Conservation (phyloP, 64 coral and sea anemone genomes). For the Montipora efflorescens region DNA sequence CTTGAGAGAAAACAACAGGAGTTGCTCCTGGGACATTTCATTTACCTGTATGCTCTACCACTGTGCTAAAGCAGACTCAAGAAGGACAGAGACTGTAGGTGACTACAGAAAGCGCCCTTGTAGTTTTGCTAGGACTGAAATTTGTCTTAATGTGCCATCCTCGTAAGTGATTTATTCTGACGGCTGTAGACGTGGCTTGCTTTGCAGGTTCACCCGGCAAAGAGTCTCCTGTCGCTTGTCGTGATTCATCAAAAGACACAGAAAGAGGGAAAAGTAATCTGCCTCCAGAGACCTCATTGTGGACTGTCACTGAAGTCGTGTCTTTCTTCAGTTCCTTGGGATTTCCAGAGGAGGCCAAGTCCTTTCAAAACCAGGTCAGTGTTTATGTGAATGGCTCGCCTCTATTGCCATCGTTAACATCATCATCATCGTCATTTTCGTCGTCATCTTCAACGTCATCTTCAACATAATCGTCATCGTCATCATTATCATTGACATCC, state of each 20-base stretch:
- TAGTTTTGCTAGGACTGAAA: too few relatives aligned
- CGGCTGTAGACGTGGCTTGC: neutral
- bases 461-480: too few relatives aligned
- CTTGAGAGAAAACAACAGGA: too few relatives aligned
- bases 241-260: conserved; percentile 59
- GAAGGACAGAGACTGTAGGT: too few relatives aligned
- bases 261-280: conserved; percentile 49
- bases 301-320: conserved; percentile 86
- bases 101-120: too few relatives aligned
- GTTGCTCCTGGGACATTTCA: too few relatives aligned
- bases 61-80: too few relatives aligned
- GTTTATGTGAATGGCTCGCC: neutral
- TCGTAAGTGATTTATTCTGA: neutral
- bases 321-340: conserved; percentile 85
- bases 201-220: conserved; percentile 26
- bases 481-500: too few relatives aligned
- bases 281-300: conserved; percentile 78
- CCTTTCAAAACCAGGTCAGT: conserved; percentile 90
- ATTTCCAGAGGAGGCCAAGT: conserved; percentile 88
- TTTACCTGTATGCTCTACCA: too few relatives aligned
- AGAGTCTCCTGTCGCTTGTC: neutral
- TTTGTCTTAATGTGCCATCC: too few relatives aligned
- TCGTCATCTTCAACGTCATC: neutral
- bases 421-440: too few relatives aligned
- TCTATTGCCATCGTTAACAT: too few relatives aligned